Conservation (phyloP, 2,797 vertebrate species). For the Erithacus rubecula region DNA sequence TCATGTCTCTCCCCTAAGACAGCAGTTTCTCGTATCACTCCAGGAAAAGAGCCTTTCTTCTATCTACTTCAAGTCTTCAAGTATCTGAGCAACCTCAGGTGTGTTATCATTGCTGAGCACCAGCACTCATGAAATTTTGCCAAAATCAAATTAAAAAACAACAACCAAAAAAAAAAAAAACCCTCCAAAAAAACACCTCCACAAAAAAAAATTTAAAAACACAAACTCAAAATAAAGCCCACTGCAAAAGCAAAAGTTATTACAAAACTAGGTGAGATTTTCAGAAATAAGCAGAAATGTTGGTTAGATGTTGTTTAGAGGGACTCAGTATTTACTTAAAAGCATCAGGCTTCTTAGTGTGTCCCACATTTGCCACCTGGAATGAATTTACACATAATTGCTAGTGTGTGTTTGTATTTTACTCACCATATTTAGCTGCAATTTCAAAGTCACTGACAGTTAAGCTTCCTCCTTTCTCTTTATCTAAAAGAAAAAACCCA, state of each 20-base stretch:
- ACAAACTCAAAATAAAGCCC: neutral
- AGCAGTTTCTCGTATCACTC: neutral
- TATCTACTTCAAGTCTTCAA: neutral
- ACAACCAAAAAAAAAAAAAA: neutral
- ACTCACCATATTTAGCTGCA: constrained; percentile 84
- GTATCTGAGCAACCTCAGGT: neutral
- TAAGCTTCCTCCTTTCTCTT: constrained; percentile 80
- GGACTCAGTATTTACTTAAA: neutral
- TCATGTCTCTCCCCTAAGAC: neutral
- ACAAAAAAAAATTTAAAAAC: neutral
- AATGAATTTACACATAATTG: neutral
- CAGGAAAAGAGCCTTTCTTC: neutral
- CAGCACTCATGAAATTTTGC: neutral
- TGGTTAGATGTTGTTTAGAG: neutral
- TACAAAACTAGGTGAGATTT: neutral
- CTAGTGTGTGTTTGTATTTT: neutral
- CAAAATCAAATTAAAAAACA: neutral
- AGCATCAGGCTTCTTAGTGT: neutral
- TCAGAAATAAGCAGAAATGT: neutral
- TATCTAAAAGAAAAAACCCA: constrained; percentile 68
- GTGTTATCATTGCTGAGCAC: neutral
- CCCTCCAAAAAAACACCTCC: no score
- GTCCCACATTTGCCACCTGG: neutral
- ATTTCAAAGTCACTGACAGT: constrained; percentile 79
- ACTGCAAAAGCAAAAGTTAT: neutral